Percentiles rank a stretch among this genome's conserved stretches.
Evolutionary conservation across 2,888 invertebrate genomes (phyloP).

Genomic region (Nephrotoma appendiculata): DNA sequence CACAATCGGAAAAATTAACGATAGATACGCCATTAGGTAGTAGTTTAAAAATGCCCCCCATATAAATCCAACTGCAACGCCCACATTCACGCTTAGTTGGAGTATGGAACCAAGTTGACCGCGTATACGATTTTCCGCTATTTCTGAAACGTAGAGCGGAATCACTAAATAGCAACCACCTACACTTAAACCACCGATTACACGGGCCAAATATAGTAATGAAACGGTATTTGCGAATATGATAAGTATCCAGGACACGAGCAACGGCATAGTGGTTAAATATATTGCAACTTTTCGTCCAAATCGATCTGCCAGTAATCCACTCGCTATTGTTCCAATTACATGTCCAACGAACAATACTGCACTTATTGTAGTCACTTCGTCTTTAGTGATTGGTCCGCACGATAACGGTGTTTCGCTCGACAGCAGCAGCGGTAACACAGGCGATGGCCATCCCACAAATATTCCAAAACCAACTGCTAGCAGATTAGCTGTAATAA

Average conservation of each 20-base stretch:
- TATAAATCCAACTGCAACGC: conserved; percentile 21
- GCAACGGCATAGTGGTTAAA: not conserved
- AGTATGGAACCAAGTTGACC: conserved; percentile 15
- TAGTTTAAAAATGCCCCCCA: not conserved
- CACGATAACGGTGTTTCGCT: conserved; percentile 18
- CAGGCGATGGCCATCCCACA: not conserved
- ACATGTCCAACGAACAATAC: conserved; percentile 23
- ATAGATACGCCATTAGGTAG: not conserved
- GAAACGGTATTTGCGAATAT: too few species aligned
- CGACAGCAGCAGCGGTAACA: conserved; percentile 3
- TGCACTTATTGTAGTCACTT: conserved; percentile 20
- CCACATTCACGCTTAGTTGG: conserved; percentile 21
- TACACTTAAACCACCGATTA: conserved; percentile 9
- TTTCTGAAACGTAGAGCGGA: conserved; percentile 7
- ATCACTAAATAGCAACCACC: conserved; percentile 8
- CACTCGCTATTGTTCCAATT: conserved; percentile 13
- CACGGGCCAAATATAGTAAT: not conserved
- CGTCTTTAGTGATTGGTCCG: conserved; percentile 16
- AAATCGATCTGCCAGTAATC: not conserved
- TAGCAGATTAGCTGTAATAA: too few species aligned
- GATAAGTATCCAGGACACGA: conserved; percentile 8
- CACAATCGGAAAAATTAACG: not conserved
- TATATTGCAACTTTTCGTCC: not conserved
- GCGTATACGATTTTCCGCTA: not conserved
- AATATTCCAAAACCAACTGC: not conserved